Conservation (phyloP, 2,113 vertebrate species). For the Lethenteron camtschaticum region DNA sequence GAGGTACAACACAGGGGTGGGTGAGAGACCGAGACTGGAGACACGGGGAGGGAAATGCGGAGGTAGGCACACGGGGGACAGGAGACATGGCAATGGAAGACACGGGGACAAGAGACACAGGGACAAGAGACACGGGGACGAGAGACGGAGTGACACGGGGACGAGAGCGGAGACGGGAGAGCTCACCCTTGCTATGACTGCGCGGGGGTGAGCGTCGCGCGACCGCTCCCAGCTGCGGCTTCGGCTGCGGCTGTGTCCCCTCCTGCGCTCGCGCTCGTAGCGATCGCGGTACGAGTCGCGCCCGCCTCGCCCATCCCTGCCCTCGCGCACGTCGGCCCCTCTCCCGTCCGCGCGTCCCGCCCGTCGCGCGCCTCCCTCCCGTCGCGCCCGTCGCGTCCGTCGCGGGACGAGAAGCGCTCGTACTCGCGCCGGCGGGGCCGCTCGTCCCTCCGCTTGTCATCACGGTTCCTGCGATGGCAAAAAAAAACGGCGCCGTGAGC, state of each 20-base stretch:
- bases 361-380: neutral
- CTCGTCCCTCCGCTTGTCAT: constrained; percentile 82
- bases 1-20: neutral
- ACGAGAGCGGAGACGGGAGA: neutral
- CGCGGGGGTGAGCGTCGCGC: constrained; percentile 22
- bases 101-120: neutral
- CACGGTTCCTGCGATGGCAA: constrained; percentile 39
- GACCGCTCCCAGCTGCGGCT: constrained; percentile 76
- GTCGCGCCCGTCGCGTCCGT: neutral
- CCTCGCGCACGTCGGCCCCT: neutral
- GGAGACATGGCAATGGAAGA: neutral
- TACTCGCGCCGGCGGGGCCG: constrained; percentile 84
- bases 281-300: constrained; percentile 81
- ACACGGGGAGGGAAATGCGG: neutral
- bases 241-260: constrained; percentile 68
- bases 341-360: neutral
- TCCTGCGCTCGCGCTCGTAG: constrained; percentile 69
- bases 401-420: constrained; percentile 36
- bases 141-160: neutral
- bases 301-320: constrained; percentile 15
- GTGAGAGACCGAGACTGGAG: neutral
- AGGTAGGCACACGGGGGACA: neutral
- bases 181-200: too few species aligned
- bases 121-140: neutral
- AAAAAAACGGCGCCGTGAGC: constrained; percentile 9